Conservation (phyloP, 2,797 vertebrate species). For the Hozukius guyotensis region DNA sequence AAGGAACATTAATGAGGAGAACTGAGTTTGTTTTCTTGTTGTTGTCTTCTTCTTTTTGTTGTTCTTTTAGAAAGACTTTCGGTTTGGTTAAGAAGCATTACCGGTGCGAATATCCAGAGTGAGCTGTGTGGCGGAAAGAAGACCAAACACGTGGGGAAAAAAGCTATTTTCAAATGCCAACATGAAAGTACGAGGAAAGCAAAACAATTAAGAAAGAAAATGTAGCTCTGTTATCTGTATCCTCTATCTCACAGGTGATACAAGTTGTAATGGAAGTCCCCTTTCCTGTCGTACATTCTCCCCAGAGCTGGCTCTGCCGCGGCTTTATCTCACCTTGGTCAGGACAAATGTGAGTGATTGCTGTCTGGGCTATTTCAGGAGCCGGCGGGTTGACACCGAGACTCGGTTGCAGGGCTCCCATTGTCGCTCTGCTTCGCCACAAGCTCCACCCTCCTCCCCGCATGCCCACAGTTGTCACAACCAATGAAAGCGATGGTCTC, state of each 20-base stretch:
- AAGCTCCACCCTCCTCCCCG: conserved; percentile 1
- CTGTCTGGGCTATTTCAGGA: conserved; percentile 59
- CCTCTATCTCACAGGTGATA: conserved; percentile 48
- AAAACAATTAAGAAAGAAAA: conserved; percentile 52
- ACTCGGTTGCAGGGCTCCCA: not conserved
- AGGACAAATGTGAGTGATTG: conserved; percentile 65
- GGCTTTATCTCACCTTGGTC: conserved; percentile 56
- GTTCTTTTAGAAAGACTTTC: not conserved
- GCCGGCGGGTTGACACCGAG: conserved; percentile 18
- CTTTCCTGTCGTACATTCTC: conserved; percentile 20
- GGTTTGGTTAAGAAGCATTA: conserved; percentile 6
- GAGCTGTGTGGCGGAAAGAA: not conserved
- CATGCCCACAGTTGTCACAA: conserved; percentile 53
- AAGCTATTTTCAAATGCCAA: conserved; percentile 28
- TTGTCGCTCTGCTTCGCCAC: not conserved
- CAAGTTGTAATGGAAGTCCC: conserved; percentile 65
- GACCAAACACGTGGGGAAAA: not conserved
- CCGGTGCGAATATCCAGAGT: not conserved
- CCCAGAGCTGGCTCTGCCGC: not conserved
- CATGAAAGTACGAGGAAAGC: conserved; percentile 28
- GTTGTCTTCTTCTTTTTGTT: not conserved
- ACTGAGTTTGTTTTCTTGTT: conserved; percentile 25
- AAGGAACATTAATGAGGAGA: conserved; percentile 39
- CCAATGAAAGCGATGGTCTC: conserved; percentile 55
- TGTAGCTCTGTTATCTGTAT: conserved; percentile 28